Evolutionary conservation across 2,113 vertebrate species (phyloP).

Genomic region (Meleagris gallopavo): DNA sequence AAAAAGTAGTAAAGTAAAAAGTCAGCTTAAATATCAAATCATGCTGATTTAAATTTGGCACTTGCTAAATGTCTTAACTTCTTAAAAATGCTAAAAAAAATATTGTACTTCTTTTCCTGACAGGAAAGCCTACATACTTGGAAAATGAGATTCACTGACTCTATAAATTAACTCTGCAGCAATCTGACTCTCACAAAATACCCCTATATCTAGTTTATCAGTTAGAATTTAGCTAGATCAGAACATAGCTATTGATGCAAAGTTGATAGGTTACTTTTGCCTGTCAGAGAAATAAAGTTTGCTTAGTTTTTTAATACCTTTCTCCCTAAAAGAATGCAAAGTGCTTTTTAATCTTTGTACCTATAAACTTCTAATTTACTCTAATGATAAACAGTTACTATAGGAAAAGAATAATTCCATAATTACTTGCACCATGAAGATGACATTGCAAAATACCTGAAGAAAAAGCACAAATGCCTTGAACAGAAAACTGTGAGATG

Average conservation of each 20-base stretch:
- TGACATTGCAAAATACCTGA: neutral
- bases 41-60: neutral
- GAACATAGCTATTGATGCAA: neutral
- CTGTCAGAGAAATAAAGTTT: neutral
- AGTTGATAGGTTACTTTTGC: neutral
- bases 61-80: neutral
- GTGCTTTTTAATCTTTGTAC: neutral
- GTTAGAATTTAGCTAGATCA: neutral
- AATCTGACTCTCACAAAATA: neutral
- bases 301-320: neutral
- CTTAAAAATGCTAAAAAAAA: neutral
- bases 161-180: neutral
- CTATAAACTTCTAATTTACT: neutral
- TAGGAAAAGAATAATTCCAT: neutral
- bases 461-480: neutral
- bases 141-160: neutral
- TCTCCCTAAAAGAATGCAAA: neutral
- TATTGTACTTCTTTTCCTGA: neutral
- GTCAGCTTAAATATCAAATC: neutral
- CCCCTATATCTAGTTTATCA: neutral
- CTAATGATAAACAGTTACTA: rapidly evolving
- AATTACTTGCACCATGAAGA: neutral
- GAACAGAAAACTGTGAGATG: neutral
- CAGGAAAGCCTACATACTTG: neutral
- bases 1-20: neutral